These are phyloP conservation scores for Otis tarda DNA, from an alignment of 2,113 vertebrate species.

Conservation along the genomic window DNA sequence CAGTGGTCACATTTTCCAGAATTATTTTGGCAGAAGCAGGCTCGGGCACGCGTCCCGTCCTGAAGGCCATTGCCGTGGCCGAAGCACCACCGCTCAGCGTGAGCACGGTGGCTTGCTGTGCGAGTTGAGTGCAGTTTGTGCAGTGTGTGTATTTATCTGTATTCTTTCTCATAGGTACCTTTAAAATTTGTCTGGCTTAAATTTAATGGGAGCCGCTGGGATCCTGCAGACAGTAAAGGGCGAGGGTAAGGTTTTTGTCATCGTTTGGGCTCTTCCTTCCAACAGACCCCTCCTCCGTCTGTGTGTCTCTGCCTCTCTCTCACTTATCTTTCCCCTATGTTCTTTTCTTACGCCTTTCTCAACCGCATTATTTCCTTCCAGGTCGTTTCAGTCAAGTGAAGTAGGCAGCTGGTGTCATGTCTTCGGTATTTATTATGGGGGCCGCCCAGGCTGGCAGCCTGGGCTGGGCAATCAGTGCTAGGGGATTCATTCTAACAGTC, in stretches of 20 bases:
- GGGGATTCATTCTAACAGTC: constrained; percentile 96
- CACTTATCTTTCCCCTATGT: constrained; percentile 72
- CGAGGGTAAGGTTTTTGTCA: constrained; percentile 98
- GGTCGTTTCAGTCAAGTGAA: constrained; percentile 91
- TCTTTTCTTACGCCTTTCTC: constrained; percentile 81
- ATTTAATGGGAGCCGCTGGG: constrained; percentile 94
- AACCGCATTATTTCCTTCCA: constrained; percentile 93
- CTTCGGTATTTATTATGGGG: constrained; percentile 67
- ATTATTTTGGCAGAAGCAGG: not conserved
- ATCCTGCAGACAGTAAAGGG: constrained; percentile 89
- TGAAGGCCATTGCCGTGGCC: not conserved
- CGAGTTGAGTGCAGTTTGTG: constrained; percentile 46
- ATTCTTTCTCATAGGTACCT: constrained; percentile 99
- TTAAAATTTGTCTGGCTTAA: constrained; percentile 98
- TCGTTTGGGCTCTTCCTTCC: constrained; percentile 88
- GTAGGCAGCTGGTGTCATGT: constrained; percentile 86
- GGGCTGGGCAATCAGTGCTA: constrained; percentile 85
- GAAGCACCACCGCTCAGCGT: not conserved
- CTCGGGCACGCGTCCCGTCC: not conserved
- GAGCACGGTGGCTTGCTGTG: constrained; percentile 16
- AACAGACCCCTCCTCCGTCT: constrained; percentile 78
- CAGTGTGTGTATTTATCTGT: constrained; percentile 92
- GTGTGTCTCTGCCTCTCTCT: constrained; percentile 78
- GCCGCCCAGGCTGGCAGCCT: constrained; percentile 66
- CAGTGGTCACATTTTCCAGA: accelerated